Base-by-base conservation (phyloP, 1,140 invertebrate species). In the Drosophila saltans region DNA sequence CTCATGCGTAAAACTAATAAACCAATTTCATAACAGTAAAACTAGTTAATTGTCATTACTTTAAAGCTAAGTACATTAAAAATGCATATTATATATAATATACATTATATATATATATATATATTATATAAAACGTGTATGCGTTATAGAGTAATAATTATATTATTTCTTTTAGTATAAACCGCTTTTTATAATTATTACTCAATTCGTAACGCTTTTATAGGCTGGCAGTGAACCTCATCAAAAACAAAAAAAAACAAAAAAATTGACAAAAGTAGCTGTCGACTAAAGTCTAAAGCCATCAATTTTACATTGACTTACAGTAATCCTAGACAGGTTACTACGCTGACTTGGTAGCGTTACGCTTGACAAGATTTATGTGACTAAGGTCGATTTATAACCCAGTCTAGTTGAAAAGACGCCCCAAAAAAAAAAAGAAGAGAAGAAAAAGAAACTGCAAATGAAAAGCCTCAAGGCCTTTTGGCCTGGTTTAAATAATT, bases 151-250 rank as follows among this genome's bases (percentile, higher is more conserved):
- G 45, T 26, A 52, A 52, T 52, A 26, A 52, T 16, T 52, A 6
- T 36, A 4, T 36, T 36, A 36, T 52, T 52, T 52, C 26, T 52
- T 52, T 52, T 26, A 52, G 1, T 24, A 52, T 52, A 52, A 52
- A 10, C 21, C 45, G 21, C 45, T 52, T 26, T 48, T 48, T 9
- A 24, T 52, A 48, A 21, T 52, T 10, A 48, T 60, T 41, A 24
- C 58, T 40, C 33, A 75, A 75, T 57, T 36, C 40, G 43, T 24
- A 21, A 21, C 33, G 48, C 67, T 11, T 9, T 65, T 40, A 3
- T 33, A 48, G 62, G 39, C 73, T 75, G 73, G 72, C 65, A 75
- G 58, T 75, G 73, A 75, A 75, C 72, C 65, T 69, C 36, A 75
- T 52, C 64, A 68, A 72, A 36, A 30, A 3, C 16, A 16, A 30